A percentile compares a stretch with the other conserved stretches of the same genome.
Conservation (phyloP, 92 coral and sea anemone genomes). For the Actinernus sp. region DNA sequence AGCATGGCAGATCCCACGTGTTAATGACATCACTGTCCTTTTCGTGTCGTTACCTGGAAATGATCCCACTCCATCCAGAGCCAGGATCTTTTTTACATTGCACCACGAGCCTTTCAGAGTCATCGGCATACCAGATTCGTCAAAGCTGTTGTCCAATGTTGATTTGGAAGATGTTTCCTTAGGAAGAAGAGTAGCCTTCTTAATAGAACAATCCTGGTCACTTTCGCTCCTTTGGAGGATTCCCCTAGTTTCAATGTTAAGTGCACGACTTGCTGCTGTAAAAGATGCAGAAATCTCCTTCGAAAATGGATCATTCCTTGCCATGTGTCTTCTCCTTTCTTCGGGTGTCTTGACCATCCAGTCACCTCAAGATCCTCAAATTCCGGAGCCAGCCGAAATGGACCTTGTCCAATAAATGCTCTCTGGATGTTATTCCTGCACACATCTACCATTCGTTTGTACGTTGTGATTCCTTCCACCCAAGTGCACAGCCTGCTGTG, state of each 20-base stretch:
- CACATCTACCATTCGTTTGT: conserved; percentile 22
- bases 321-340: conserved; percentile 6
- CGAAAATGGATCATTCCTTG: too few species aligned
- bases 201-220: too few species aligned
- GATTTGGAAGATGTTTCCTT: too few species aligned
- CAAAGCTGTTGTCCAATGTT: too few species aligned
- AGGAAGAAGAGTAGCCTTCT: too few species aligned
- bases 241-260: too few species aligned
- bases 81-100: conserved; percentile 33
- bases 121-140: conserved; percentile 34
- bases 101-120: conserved; percentile 47
- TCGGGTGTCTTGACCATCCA: conserved; percentile 33
- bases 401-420: conserved; percentile 33
- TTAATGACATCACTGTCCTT: conserved; percentile 45
- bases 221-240: too few species aligned
- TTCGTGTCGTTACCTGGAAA: conserved; percentile 27
- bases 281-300: too few species aligned
- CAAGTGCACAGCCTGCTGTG: conserved; percentile 36
- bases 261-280: too few species aligned
- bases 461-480: conserved; percentile 29
- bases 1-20: conserved; percentile 41
- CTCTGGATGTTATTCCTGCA: conserved; percentile 16
- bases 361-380: conserved; percentile 29
- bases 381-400: conserved; percentile 1
- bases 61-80: conserved; percentile 44